A percentile compares a stretch with the other conserved stretches of the same genome.
Conservation (phyloP, 2,113 vertebrate species). For the Calidris pugnax region DNA sequence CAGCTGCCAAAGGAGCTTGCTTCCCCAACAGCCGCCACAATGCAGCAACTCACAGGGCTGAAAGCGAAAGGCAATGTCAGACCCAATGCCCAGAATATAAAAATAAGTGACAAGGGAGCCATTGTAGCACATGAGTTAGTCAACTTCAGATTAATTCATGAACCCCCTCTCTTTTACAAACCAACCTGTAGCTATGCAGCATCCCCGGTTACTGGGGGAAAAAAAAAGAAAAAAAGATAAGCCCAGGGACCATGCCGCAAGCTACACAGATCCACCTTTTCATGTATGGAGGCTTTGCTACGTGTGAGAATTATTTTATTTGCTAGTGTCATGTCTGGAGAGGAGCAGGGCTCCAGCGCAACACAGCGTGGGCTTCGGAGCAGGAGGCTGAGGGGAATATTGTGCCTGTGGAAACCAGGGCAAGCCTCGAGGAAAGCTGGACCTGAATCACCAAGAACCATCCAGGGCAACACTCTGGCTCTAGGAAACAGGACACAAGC, state of each 20-base stretch:
- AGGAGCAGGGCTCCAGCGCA: neutral
- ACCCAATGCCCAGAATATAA: conserved; percentile 56
- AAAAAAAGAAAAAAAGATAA: neutral
- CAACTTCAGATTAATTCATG: conserved; percentile 27
- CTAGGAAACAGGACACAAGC: neutral
- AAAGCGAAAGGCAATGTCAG: conserved; percentile 46
- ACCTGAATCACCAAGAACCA: neutral
- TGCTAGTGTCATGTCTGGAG: neutral
- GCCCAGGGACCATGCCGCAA: neutral
- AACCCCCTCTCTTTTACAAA: neutral
- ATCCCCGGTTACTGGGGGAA: neutral
- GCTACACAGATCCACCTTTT: neutral
- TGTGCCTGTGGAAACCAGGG: conserved; percentile 8
- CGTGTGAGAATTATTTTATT: neutral
- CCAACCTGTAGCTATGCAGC: neutral
- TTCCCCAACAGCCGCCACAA: conserved; percentile 61
- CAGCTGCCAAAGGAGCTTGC: conserved; percentile 55
- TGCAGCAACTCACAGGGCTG: conserved; percentile 62
- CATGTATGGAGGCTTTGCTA: neutral
- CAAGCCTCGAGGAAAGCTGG: neutral
- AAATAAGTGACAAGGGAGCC: conserved; percentile 57
- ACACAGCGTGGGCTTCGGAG: neutral
- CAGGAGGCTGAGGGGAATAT: neutral
- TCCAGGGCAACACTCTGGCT: neutral
- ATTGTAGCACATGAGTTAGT: conserved; percentile 1